phyloP scores from a whole-genome alignment of 2,888 invertebrate genomes.

The Acrobasis consociella region DNA sequence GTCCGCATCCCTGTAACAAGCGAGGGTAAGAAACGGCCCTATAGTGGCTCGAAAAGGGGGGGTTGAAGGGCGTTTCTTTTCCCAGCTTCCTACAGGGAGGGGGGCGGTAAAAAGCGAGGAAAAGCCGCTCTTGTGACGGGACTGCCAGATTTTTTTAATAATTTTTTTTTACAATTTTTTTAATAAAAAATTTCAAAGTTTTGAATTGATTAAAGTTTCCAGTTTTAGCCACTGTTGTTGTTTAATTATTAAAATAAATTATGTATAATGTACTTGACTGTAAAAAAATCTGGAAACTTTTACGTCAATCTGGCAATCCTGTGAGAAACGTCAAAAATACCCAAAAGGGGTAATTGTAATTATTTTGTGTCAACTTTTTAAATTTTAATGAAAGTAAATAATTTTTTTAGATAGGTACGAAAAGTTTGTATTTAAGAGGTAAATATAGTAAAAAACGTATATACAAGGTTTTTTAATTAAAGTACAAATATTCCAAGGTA shows the following conservation, averaged over 20 bases:
- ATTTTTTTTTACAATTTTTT: too few species aligned
- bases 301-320: slow-evolving; percentile 2
- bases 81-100: slow-evolving; percentile 75
- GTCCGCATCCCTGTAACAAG: slow-evolving; percentile 79
- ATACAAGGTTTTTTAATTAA: too few species aligned
- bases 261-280: too few species aligned
- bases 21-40: slow-evolving; percentile 73
- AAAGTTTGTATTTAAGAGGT: too few species aligned
- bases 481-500: too few species aligned
- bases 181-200: too few species aligned
- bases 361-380: too few species aligned
- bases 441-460: too few species aligned
- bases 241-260: too few species aligned
- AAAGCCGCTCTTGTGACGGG: slow-evolving; percentile 62
- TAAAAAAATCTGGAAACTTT: slow-evolving; percentile 4
- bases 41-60: slow-evolving; percentile 38
- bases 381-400: too few species aligned
- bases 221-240: background rate
- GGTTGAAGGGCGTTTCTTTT: slow-evolving; percentile 70
- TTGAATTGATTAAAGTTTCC: background rate
- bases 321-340: background rate
- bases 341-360: too few species aligned
- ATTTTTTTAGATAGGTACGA: too few species aligned
- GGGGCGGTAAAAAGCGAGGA: slow-evolving; percentile 72
- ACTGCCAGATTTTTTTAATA: background rate